These are phyloP conservation scores for Pygoscelis antarcticus DNA, from an alignment of 2,113 vertebrate species.

Conservation along the genomic window DNA sequence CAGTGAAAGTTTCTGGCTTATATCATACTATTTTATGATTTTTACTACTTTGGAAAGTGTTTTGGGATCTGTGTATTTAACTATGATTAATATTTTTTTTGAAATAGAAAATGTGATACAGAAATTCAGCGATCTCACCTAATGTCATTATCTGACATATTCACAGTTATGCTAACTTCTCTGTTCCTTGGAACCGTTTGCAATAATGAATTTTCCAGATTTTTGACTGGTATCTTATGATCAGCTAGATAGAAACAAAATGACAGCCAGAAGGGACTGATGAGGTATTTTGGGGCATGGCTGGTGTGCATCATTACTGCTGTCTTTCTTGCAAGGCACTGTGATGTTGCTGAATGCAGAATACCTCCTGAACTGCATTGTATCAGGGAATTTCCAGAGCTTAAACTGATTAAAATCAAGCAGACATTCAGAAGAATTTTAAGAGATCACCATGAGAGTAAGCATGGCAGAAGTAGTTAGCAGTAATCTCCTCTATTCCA, in stretches of 20 bases:
- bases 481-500: neutral
- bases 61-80: neutral
- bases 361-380: neutral
- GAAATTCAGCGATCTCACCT: neutral
- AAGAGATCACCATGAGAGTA: neutral
- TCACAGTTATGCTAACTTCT: neutral
- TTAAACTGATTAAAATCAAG: neutral
- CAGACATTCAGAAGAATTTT: neutral
- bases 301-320: neutral
- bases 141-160: neutral
- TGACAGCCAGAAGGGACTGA: neutral
- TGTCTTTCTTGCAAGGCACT: neutral
- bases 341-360: neutral
- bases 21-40: neutral
- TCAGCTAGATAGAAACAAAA: neutral
- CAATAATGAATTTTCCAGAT: neutral
- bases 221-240: neutral
- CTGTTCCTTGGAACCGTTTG: neutral
- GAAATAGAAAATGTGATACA: neutral
- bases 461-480: neutral
- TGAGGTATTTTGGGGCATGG: neutral
- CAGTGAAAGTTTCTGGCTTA: neutral
- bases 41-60: neutral
- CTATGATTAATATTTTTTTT: neutral
- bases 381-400: neutral